Evolutionary conservation across 2,888 invertebrate species (phyloP).

Genomic region (Hypolimnas misippus): DNA sequence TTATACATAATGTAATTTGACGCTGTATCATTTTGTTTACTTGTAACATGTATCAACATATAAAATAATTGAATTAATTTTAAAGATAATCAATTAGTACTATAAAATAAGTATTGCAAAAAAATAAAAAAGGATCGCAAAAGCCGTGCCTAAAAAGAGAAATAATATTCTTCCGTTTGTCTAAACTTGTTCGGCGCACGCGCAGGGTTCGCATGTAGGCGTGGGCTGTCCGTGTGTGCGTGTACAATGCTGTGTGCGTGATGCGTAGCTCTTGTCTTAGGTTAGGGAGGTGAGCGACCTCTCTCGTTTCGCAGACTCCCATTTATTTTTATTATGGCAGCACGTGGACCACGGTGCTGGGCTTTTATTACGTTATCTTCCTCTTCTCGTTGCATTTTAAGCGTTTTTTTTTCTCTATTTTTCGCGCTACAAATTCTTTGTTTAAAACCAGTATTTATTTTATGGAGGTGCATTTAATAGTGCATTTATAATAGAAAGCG

Average conservation of each 20-base stretch:
- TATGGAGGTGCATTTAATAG: not conserved
- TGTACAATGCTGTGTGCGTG: conserved; percentile 59
- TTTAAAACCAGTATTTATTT: not conserved
- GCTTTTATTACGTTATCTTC: conserved; percentile 75
- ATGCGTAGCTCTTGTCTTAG: conserved; percentile 81
- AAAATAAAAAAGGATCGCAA: conserved; percentile 49
- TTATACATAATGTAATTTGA: not conserved
- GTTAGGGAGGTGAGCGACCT: conserved; percentile 84
- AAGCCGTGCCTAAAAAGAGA: conserved; percentile 78
- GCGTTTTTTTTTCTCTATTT: not conserved
- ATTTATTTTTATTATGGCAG: conserved; percentile 82
- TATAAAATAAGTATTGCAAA: too few relatives aligned
- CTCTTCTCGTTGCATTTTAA: conserved; percentile 49
- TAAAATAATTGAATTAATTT: not conserved
- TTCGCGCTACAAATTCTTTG: not conserved
- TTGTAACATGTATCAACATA: not conserved
- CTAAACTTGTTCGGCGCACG: conserved; percentile 81
- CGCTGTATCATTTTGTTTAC: not conserved
- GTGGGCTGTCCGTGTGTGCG: conserved; percentile 51
- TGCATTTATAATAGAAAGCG: not conserved
- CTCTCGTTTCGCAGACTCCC: conserved; percentile 76
- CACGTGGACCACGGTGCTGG: conserved; percentile 69
- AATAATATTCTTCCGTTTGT: conserved; percentile 83
- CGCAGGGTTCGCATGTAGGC: conserved; percentile 65
- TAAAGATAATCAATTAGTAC: too few relatives aligned